Evolutionary conservation across 2,113 vertebrate species (phyloP).

Genomic region (Gasterosteus aculeatus): DNA sequence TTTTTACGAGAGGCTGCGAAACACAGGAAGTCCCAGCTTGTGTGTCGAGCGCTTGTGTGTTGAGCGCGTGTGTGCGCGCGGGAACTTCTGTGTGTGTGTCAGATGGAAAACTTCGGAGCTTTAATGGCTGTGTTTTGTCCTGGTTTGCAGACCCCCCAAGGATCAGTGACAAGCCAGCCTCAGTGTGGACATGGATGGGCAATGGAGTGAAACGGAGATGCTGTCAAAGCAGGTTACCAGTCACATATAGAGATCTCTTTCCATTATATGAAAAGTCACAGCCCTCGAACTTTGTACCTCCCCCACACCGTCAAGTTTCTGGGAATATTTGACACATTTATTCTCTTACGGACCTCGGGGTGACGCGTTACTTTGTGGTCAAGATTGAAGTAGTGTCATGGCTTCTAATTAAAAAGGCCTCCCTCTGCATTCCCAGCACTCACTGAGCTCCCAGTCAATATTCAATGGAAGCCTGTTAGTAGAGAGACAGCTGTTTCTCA

Average conservation of each 20-base stretch:
- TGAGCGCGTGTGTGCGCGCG: conserved; percentile 19
- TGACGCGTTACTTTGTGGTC: conserved; percentile 14
- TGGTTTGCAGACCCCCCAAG: conserved; percentile 50
- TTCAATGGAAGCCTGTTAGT: conserved; percentile 47
- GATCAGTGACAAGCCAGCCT: conserved; percentile 42
- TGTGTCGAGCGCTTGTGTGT: conserved; percentile 41
- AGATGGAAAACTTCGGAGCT: conserved; percentile 66
- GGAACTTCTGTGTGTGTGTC: conserved; percentile 25
- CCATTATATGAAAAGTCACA: conserved; percentile 21
- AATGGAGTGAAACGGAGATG: conserved; percentile 27
- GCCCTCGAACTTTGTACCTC: background rate
- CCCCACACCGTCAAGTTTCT: conserved; percentile 8
- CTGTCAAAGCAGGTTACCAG: conserved; percentile 6
- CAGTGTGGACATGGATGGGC: conserved; percentile 22
- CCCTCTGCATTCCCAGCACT: conserved; percentile 52
- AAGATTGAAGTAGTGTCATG: background rate
- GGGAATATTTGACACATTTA: conserved; percentile 3
- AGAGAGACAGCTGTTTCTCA: conserved; percentile 71
- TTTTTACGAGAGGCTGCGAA: conserved; percentile 74
- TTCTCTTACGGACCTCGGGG: conserved; percentile 28
- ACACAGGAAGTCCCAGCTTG: conserved; percentile 72
- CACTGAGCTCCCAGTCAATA: conserved; percentile 12
- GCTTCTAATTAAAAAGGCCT: conserved; percentile 54
- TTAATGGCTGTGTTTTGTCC: conserved; percentile 61
- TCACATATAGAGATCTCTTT: conserved; percentile 21